Conservation (phyloP, 2,888 invertebrate genomes). For the Elysia crispata region DNA sequence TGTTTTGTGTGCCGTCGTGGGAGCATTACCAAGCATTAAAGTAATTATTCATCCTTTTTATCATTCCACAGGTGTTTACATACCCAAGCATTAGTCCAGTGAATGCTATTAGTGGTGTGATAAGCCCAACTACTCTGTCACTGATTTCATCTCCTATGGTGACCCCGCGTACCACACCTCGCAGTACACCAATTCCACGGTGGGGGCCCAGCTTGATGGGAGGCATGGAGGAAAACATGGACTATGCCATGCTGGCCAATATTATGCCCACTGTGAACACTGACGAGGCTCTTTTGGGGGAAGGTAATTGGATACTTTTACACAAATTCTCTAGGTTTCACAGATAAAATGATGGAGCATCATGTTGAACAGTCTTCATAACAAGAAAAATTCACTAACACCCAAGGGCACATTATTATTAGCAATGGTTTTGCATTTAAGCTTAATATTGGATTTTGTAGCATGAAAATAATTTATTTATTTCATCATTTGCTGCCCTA, state of each 20-base stretch:
- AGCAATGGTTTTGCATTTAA: no score
- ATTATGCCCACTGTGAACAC: slow-evolving; percentile 80
- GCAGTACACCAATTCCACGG: slow-evolving; percentile 82
- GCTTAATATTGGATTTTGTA: no score
- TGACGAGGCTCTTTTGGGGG: slow-evolving; percentile 83
- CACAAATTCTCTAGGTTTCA: no score
- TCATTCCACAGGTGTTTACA: slow-evolving; percentile 87
- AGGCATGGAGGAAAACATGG: slow-evolving; percentile 88
- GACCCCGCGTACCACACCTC: slow-evolving; percentile 84
- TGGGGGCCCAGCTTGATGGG: slow-evolving; percentile 91
- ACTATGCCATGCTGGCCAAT: slow-evolving; percentile 91
- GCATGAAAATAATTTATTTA: no score
- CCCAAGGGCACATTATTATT: no score
- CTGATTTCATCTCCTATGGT: slow-evolving; percentile 86
- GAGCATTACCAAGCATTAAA: neutral
- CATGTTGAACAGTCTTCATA: no score
- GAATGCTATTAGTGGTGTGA: slow-evolving; percentile 88
- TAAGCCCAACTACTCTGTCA: slow-evolving; percentile 91
- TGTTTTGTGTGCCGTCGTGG: neutral
- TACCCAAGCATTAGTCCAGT: slow-evolving; percentile 92
- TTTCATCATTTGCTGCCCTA: no score
- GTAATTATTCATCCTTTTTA: neutral
- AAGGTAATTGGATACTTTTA: slow-evolving; percentile 74
- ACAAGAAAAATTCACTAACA: no score
- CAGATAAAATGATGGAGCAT: no score